Evolutionary conservation across 64 coral and sea anemone species (phyloP), one percentile per base, ranked within the genome.

Genomic region (Montipora foliosa): DNA sequence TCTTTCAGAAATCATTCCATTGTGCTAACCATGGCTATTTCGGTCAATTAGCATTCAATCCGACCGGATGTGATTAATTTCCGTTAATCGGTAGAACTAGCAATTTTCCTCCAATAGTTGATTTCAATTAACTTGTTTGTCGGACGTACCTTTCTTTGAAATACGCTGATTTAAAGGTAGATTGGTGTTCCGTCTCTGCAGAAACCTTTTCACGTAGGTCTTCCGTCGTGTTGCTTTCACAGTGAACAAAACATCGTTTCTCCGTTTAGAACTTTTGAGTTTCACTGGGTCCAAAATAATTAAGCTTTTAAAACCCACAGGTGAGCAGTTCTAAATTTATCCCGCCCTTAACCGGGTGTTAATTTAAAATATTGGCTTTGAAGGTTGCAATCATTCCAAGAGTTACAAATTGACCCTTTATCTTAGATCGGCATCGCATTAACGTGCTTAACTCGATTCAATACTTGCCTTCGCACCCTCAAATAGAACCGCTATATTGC

Each of bases 221-320:
- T 37, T 37, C 37, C 37, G 37, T 37, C 37, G 37, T 37, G 37
- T 37, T 37, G 37, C 37, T 37, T 37, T 37, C 37, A 37, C 37
- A 37, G 37, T 37, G 37, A 37, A 37, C 37, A 37, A 37, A 37
- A 37, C 37, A 37, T 37, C 37, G 2, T 37, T 37, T 57, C 11
- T 57, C 53, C 53, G 19, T 71, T 21, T 11, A 86, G 8, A 11
- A 46, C 16, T n/a, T 19, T 37, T 37, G 37, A 37, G 37, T 37
- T 37, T 9, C 11, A 21, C 62, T 49, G 12, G 64, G 82, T 70
- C 82, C 66, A 72, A 86, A 70, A 86, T 86, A 86, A 86, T 86
- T 69, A 86, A 86, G 82, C 82, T 50, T 1, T 86, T 86, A 8
- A 72, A 86, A 84, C 13, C 81, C 11, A 12, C 59, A 67, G 67